phyloP scores from a whole-genome alignment of 2,888 invertebrate genomes.

The Colostygia pectinataria region DNA sequence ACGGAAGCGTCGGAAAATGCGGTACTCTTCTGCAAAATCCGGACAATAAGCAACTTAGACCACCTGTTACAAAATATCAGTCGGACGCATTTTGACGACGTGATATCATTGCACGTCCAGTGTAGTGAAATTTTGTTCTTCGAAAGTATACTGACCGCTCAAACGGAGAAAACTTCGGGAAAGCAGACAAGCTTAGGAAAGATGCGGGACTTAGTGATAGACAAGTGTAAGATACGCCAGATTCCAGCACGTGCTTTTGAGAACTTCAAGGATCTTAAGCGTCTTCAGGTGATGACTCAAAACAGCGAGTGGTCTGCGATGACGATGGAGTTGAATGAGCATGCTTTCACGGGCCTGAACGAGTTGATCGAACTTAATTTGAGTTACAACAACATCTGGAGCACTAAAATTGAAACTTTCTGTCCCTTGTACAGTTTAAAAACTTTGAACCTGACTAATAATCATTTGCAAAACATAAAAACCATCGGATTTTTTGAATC shows the following conservation, averaged over 20 bases:
- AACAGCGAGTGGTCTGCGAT: constrained; percentile 91
- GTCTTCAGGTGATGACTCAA: constrained; percentile 87
- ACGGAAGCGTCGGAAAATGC: constrained; percentile 80
- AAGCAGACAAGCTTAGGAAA: constrained; percentile 84
- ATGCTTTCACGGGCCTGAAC: constrained; percentile 86
- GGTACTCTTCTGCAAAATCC: constrained; percentile 86
- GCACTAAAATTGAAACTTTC: constrained; percentile 86
- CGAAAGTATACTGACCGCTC: constrained; percentile 86
- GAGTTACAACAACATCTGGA: constrained; percentile 90
- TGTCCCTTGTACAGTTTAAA: constrained; percentile 88
- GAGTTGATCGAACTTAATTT: constrained; percentile 87
- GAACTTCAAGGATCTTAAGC: constrained; percentile 86
- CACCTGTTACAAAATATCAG: constrained; percentile 87
- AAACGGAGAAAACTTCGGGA: constrained; percentile 62
- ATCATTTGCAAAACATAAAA: constrained; percentile 90
- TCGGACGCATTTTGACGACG: constrained; percentile 85
- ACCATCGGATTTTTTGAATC: constrained; percentile 89
- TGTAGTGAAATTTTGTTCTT: constrained; percentile 90
- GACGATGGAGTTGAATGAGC: constrained; percentile 88
- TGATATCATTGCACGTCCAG: constrained; percentile 86
- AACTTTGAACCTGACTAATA: constrained; percentile 88
- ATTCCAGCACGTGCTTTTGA: constrained; percentile 87
- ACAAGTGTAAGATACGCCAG: constrained; percentile 90
- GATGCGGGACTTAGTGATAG: constrained; percentile 87
- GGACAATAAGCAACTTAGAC: constrained; percentile 88